Evolutionary conservation across 1,140 invertebrate species (phyloP).

Genomic region (Probaryconus sp.): DNA sequence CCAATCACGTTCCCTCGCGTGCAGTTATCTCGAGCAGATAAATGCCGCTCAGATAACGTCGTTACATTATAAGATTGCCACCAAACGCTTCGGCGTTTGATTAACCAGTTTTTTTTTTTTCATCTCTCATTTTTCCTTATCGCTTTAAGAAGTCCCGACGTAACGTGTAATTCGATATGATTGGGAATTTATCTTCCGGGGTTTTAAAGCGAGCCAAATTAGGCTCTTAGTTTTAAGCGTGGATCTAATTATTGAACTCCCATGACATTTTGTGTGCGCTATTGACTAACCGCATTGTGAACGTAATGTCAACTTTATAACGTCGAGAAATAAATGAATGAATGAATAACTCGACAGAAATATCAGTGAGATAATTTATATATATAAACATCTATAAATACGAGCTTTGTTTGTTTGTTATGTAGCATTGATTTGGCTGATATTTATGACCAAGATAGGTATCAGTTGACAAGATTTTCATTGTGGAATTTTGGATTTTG

Average conservation of each 20-base stretch:
- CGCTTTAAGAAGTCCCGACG: constrained; percentile 28
- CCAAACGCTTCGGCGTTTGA: constrained; percentile 41
- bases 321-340: too few species aligned
- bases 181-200: constrained; percentile 32
- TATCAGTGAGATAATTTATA: not conserved
- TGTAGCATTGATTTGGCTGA: too few species aligned
- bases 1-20: constrained; percentile 66
- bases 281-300: constrained; percentile 21
- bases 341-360: constrained; percentile 15
- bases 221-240: not conserved
- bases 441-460: too few species aligned
- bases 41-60: constrained; percentile 61
- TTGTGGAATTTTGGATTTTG: too few species aligned
- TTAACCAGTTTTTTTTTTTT: constrained; percentile 40
- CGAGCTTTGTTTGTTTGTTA: not conserved
- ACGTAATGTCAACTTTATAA: constrained; percentile 24
- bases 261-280: not conserved
- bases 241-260: not conserved
- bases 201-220: too few species aligned
- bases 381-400: too few species aligned
- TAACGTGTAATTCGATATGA: constrained; percentile 26
- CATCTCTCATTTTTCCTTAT: constrained; percentile 39
- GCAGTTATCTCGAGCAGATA: constrained; percentile 70
- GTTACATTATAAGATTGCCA: constrained; percentile 46
- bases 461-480: too few species aligned